Evolutionary conservation across 2,797 vertebrate species (phyloP).

Genomic region (Oryzias dopingdopingensis): DNA sequence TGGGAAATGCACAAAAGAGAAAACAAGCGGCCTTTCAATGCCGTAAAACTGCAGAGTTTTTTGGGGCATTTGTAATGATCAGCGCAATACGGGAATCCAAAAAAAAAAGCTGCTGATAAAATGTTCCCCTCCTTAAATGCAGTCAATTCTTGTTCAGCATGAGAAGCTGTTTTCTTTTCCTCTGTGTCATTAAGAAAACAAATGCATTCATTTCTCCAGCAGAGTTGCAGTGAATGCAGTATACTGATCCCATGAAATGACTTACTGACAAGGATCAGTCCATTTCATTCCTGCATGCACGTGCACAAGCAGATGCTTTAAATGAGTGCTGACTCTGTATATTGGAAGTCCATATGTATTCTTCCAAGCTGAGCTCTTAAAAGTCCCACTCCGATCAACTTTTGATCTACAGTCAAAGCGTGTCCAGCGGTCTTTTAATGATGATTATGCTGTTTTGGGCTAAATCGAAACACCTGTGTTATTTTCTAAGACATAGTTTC

Average conservation of each 20-base stretch:
- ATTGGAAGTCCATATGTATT: constrained; percentile 40
- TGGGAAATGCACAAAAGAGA: constrained; percentile 6
- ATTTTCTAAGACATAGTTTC: too few species aligned
- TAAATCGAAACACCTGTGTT: too few species aligned
- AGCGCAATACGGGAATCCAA: not conserved
- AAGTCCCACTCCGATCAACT: constrained; percentile 19
- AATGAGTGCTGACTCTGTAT: constrained; percentile 40
- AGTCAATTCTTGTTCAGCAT: constrained; percentile 64
- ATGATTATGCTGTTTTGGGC: too few species aligned
- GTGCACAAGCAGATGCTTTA: constrained; percentile 19
- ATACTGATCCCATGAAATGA: constrained; percentile 54
- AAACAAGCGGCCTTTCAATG: constrained; percentile 7
- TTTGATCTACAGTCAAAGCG: not conserved
- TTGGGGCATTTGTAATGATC: constrained; percentile 18
- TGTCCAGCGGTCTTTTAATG: too few species aligned
- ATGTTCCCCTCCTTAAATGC: constrained; percentile 28
- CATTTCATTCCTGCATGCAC: constrained; percentile 41
- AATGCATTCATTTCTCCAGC: constrained; percentile 59
- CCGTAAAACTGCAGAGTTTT: constrained; percentile 15
- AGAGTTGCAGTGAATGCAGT: constrained; percentile 57
- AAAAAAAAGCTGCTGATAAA: constrained; percentile 40
- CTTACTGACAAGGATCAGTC: constrained; percentile 66
- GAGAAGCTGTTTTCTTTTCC: constrained; percentile 63
- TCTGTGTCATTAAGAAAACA: constrained; percentile 66
- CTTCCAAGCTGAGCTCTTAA: constrained; percentile 22